Percentiles rank a stretch among this genome's conserved stretches.
Conservation (phyloP, 1,140 invertebrate genomes). For the Carposina sasakii region DNA sequence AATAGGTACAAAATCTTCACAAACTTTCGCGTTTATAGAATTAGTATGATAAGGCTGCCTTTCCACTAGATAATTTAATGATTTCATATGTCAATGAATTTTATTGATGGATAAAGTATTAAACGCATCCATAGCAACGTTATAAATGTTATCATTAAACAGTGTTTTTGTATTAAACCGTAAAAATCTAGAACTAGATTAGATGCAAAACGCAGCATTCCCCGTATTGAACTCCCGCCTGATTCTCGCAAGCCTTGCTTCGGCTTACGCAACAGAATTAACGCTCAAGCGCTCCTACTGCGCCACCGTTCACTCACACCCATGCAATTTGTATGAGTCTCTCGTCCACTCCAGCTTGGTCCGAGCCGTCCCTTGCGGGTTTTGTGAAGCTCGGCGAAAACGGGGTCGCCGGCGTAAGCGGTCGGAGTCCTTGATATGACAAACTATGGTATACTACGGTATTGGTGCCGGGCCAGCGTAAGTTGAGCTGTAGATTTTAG, state of each 20-base stretch:
- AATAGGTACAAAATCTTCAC: too few relatives aligned
- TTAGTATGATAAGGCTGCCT: too few relatives aligned
- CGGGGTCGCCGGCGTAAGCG: slow-evolving; percentile 46
- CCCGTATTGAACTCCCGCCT: slow-evolving; percentile 50
- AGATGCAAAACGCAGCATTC: slow-evolving; percentile 17
- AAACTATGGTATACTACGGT: slow-evolving; percentile 67
- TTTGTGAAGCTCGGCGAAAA: slow-evolving; percentile 32
- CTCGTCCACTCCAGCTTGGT: slow-evolving; percentile 25
- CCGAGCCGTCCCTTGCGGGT: slow-evolving; percentile 33
- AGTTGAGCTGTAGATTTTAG: slow-evolving; percentile 24
- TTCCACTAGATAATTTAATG: too few relatives aligned
- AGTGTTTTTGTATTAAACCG: too few relatives aligned
- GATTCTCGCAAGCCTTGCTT: slow-evolving; percentile 61
- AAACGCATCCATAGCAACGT: too few relatives aligned
- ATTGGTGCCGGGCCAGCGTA: slow-evolving; percentile 45
- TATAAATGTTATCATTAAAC: too few relatives aligned
- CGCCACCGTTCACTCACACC: slow-evolving; percentile 63
- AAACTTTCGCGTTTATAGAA: too few relatives aligned
- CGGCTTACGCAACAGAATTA: slow-evolving; percentile 70
- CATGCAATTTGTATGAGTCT: slow-evolving; percentile 56
- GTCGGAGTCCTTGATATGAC: slow-evolving; percentile 63
- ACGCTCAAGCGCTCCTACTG: slow-evolving; percentile 64
- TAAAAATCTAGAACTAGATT: too few relatives aligned
- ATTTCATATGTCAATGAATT: too few relatives aligned
- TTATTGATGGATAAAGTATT: too few relatives aligned